phyloP scores from a whole-genome alignment of 1,140 invertebrate genomes.

The Calycopis cecrops region DNA sequence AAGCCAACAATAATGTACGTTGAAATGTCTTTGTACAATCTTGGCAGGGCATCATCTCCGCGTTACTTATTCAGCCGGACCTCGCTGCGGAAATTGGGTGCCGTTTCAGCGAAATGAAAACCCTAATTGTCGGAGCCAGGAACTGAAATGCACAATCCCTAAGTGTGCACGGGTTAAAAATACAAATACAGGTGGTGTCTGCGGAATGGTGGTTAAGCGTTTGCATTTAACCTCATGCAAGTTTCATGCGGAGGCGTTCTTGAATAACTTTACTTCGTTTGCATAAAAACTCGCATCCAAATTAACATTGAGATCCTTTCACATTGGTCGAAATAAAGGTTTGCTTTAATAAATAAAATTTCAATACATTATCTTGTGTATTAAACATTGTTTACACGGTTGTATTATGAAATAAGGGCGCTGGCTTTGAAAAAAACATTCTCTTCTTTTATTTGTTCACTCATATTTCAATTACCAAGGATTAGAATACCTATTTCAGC shows the following conservation, averaged over 20 bases:
- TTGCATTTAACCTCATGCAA: slow-evolving; percentile 56
- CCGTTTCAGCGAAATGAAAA: slow-evolving; percentile 37
- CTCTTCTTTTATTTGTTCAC: too few species aligned
- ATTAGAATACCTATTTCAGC: too few species aligned
- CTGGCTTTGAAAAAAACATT: too few species aligned
- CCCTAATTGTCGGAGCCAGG: slow-evolving; percentile 35
- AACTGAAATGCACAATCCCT: slow-evolving; percentile 31
- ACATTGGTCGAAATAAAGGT: slow-evolving; percentile 2
- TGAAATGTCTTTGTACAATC: slow-evolving; percentile 14
- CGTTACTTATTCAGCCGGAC: slow-evolving; percentile 32
- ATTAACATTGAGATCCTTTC: slow-evolving; percentile 18
- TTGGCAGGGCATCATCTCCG: slow-evolving; percentile 27
- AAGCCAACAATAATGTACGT: slow-evolving; percentile 1
- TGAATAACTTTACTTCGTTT: slow-evolving; percentile 68
- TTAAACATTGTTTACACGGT: too few species aligned
- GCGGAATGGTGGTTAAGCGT: slow-evolving; percentile 36
- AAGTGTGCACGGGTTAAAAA: slow-evolving; percentile 37
- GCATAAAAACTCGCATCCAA: slow-evolving; percentile 61
- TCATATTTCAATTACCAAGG: too few species aligned
- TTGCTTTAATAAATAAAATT: neutral
- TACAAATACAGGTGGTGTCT: slow-evolving; percentile 38
- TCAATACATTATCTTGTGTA: too few species aligned
- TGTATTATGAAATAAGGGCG: too few species aligned
- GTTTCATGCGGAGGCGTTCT: slow-evolving; percentile 59
- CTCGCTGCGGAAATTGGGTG: slow-evolving; percentile 32